Conservation (phyloP, 2,888 invertebrate genomes). For the Calliscelio sp. region DNA sequence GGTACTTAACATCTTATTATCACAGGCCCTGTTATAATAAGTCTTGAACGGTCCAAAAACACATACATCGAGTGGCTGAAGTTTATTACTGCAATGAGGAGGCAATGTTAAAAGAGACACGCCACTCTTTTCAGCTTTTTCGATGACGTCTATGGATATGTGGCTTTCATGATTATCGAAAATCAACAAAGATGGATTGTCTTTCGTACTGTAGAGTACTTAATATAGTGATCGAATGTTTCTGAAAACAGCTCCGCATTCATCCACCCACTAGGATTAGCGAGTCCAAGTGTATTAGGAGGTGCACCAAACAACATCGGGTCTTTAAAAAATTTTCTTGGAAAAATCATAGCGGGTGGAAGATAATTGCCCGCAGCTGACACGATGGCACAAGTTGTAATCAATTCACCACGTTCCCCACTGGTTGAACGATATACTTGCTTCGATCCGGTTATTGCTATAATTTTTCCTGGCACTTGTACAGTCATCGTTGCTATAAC, state of each 20-base stretch:
- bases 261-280: conserved; percentile 67
- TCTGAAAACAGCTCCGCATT: conserved; percentile 60
- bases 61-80: conserved; percentile 80
- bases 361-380: background rate
- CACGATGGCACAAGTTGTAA: background rate
- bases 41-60: conserved; percentile 76
- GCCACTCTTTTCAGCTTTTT: conserved; percentile 78
- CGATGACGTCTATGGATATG: conserved; percentile 68
- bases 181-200: conserved; percentile 77
- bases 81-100: conserved; percentile 80
- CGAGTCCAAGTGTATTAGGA: conserved; percentile 67
- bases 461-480: background rate
- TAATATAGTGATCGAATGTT: conserved; percentile 78
- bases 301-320: background rate
- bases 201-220: conserved; percentile 71
- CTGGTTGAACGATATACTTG: conserved; percentile 1
- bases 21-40: conserved; percentile 61
- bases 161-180: conserved; percentile 77
- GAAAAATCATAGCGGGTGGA: background rate
- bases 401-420: background rate
- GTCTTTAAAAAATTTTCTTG: background rate
- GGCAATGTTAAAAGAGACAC: conserved; percentile 81
- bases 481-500: background rate
- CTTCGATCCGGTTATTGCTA: background rate
- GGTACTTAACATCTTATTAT: conserved; percentile 81